Evolutionary conservation across 2,888 invertebrate genomes (phyloP).

Genomic region (Cartodere bifasciata): DNA sequence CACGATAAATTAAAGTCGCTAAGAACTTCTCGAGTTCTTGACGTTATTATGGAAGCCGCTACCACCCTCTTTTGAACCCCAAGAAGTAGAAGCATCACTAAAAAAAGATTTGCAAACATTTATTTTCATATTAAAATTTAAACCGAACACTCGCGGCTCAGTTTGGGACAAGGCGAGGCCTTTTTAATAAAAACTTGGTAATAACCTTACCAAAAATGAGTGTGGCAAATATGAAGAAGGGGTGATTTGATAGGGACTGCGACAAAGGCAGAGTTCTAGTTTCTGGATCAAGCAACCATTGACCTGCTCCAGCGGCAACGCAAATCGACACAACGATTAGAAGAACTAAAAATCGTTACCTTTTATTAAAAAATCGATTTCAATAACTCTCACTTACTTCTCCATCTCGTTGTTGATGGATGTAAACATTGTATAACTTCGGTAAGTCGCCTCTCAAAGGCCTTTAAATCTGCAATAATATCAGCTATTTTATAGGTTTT

Average conservation of each 20-base stretch:
- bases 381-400: slow-evolving; percentile 54
- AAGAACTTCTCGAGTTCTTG: slow-evolving; percentile 77
- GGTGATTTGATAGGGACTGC: slow-evolving; percentile 87
- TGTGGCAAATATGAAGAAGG: slow-evolving; percentile 85
- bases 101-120: slow-evolving; percentile 14
- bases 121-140: slow-evolving; percentile 5
- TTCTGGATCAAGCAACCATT: slow-evolving; percentile 89
- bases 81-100: slow-evolving; percentile 75
- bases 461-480: slow-evolving; percentile 76
- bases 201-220: slow-evolving; percentile 53
- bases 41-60: slow-evolving; percentile 90
- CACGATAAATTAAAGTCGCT: slow-evolving; percentile 98
- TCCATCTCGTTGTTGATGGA: slow-evolving; percentile 90
- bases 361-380: slow-evolving; percentile 6
- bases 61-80: slow-evolving; percentile 95
- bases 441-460: slow-evolving; percentile 91
- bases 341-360: slow-evolving; percentile 49
- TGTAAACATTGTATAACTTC: slow-evolving; percentile 95
- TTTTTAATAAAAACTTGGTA: slow-evolving; percentile 1
- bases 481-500: slow-evolving; percentile 31
- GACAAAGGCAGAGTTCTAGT: slow-evolving; percentile 84
- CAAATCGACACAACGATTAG: slow-evolving; percentile 77
- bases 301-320: slow-evolving; percentile 89
- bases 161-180: not conserved
- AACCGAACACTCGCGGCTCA: not conserved